Evolutionary conservation across 1,140 invertebrate genomes (phyloP).

Genomic region (Aphelinus atriplicis): DNA sequence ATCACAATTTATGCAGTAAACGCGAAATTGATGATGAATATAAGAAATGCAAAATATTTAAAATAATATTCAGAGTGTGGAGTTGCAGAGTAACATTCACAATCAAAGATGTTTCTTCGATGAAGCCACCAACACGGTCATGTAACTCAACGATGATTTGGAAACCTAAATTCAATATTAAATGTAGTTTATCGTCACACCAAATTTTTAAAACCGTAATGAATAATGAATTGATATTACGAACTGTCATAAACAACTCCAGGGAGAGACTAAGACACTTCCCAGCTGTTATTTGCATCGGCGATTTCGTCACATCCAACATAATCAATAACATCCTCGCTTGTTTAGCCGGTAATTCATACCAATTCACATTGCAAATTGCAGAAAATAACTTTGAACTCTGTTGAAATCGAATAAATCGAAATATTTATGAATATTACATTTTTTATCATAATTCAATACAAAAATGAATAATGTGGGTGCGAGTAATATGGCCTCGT

Average conservation of each 20-base stretch:
- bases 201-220: constrained; percentile 41
- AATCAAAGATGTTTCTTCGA: constrained; percentile 24
- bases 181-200: too few relatives aligned
- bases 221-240: constrained; percentile 16
- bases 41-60: too few relatives aligned
- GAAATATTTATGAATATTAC: too few relatives aligned
- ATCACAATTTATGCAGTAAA: too few relatives aligned
- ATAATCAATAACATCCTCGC: constrained; percentile 55
- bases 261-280: constrained; percentile 63
- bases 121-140: constrained; percentile 56
- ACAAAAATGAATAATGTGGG: too few relatives aligned
- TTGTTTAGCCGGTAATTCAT: constrained; percentile 49
- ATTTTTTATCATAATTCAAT: too few relatives aligned
- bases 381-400: constrained; percentile 34
- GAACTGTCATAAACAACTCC: constrained; percentile 61
- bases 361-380: constrained; percentile 60
- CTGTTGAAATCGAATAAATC: constrained; percentile 38
- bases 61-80: too few relatives aligned
- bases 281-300: constrained; percentile 59
- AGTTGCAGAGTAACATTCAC: not conserved
- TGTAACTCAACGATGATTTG: constrained; percentile 63
- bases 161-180: constrained; percentile 53
- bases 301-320: constrained; percentile 47
- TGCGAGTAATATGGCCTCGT: too few relatives aligned
- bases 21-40: too few relatives aligned